Percentiles rank a stretch among this genome's conserved stretches.
Conservation (phyloP, 2,797 vertebrate species). For the Coccyzus lansbergi region DNA sequence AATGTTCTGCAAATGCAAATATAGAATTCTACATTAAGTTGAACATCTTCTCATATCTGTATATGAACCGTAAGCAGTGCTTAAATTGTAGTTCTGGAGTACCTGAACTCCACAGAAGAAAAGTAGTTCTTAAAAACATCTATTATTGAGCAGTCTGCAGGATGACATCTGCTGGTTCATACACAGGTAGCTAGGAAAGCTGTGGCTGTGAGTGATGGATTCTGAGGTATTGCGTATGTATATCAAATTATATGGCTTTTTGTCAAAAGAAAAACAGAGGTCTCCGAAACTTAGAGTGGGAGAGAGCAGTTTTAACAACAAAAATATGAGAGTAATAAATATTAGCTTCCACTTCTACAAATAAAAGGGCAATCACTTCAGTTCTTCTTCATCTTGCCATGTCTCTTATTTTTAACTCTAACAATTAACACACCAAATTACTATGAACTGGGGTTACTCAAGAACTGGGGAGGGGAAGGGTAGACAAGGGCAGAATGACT, state of each 20-base stretch:
- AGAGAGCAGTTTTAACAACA: slow-evolving; percentile 38
- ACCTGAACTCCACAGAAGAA: slow-evolving; percentile 33
- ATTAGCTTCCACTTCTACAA: slow-evolving; percentile 31
- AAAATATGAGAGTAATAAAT: slow-evolving; percentile 16
- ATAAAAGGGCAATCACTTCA: slow-evolving; percentile 56
- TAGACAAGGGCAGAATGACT: not conserved
- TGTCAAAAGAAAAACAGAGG: slow-evolving; percentile 1
- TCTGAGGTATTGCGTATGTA: slow-evolving; percentile 18
- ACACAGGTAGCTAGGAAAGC: slow-evolving; percentile 18
- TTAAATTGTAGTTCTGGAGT: slow-evolving; percentile 48
- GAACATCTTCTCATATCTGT: slow-evolving; percentile 48
- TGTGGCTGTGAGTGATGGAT: slow-evolving; percentile 32
- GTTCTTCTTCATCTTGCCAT: slow-evolving; percentile 23
- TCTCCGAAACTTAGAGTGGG: not conserved
- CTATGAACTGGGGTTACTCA: slow-evolving; percentile 27
- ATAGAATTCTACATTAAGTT: slow-evolving; percentile 26
- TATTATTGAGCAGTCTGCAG: slow-evolving; percentile 33
- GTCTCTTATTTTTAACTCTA: slow-evolving; percentile 30
- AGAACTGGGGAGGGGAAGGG: not conserved
- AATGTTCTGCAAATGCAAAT: slow-evolving; percentile 62
- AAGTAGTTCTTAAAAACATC: slow-evolving; percentile 37
- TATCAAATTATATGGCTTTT: slow-evolving; percentile 12
- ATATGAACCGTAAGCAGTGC: slow-evolving; percentile 43
- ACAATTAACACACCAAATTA: not conserved
- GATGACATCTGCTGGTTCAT: slow-evolving; percentile 40